Base-by-base conservation (phyloP, 1,140 invertebrate genomes). In the Magallana angulata region DNA sequence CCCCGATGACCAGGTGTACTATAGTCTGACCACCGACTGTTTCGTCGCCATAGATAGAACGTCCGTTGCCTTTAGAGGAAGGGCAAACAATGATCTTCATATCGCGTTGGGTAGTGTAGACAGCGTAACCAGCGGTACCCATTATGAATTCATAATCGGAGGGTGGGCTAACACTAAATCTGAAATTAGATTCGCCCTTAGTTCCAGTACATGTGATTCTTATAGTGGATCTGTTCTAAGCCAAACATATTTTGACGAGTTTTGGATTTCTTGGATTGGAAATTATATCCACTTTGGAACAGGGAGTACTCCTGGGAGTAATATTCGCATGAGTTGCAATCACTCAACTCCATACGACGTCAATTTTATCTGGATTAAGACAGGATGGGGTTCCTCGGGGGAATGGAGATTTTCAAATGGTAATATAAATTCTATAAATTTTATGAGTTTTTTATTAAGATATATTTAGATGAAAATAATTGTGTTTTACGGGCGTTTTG, bases 61-160 rank as follows among this genome's bases (percentile, higher is more conserved):
- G 30, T 36, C 18, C 12, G 11, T 30, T 1, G 36, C 48, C 14
- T 87, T 87, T n/a, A n/a, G 57, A 57, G 86, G 30, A 11, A 83
- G 60, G 16, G 81, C 86, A 6, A 48, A 60, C 59, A 82, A 87
- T 68, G 86, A 87, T 36, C 48, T 57, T 16, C 59, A 83, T n/a
- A 24, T 87, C 6, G 86, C 86, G 3, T 24, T 87, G n/a, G 48
- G 60, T n/a, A 64, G 24, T 12, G 68, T 9, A 12, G 68, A 76
- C 9, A 57, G 36, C 48, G n/a, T 57, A 30, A 62, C 57, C 11
- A 68, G 60, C 12, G 80, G 60, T 16, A 24, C 59, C 9, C 18
- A 83, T 12, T 87, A 87, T n/a, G 86, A 87, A 56, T 24, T 87
- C 11, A 82, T 87, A 11, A 68, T 84, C 18, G 59, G 80, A 57